Evolutionary conservation across 2,888 invertebrate species (phyloP), one percentile per base, ranked within the genome.

Genomic region (Oxytorus armatus): DNA sequence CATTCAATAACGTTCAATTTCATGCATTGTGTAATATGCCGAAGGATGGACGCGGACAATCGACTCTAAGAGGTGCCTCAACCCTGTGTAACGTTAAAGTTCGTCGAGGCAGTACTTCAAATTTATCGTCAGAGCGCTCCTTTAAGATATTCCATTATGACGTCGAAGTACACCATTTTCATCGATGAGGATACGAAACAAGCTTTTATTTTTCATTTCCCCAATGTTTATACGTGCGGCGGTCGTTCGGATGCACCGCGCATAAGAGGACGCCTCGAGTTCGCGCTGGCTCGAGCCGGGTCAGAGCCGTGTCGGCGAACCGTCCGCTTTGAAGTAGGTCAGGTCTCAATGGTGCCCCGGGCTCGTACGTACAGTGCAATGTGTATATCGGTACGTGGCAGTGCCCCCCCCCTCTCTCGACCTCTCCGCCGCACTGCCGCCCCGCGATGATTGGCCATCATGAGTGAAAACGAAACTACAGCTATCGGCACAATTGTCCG

Each of bases 311-410:
- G 77, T 75, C 55, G 63, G 68, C 65, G 80, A 81, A 82, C 79
- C 82, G 81, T 81, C 76, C 75, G 87, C 82, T 79, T 83, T 83
- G 83, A 83, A 83, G 83, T 83, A 83, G 83, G 83, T 83, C 83
- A 83, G 83, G 83, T 83, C 83, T 83, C 82, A 83, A 83, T 83
- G 83, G 82, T 82, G 65, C 70, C 70, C 49, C 57, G 65, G 39
- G n/a, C n/a, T n/a, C 77, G 70, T 63, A 59, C 76, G 76, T 76
- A 68, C 51, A 59, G 29, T 33, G 59, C 59, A n/a, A 14, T 23
- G 23, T 44, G 53, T 55, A 74, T 74, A 66, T 74, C 57, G 74
- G 55, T 74, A 68, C 68, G 68, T 61, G 75, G 68, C 68, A 68
- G 39, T 68, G 68, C 68, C 36, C 59, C 39, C 59, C 18, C 36